These are phyloP conservation scores for Mormyrus iriodes DNA, from an alignment of 2,113 vertebrate genomes.

Conservation along the genomic window DNA sequence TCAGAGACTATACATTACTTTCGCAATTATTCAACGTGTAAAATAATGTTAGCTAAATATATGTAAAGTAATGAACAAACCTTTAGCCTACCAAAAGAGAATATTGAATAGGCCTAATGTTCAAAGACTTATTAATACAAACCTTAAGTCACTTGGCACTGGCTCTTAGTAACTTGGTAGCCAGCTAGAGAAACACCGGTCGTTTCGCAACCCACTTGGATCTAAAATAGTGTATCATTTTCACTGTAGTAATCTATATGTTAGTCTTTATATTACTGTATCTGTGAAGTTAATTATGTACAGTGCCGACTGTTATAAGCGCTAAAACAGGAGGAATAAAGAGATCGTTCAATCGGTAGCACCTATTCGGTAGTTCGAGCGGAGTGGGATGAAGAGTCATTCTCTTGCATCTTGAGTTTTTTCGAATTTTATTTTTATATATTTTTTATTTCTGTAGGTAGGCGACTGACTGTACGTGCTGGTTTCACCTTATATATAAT, in stretches of 20 bases:
- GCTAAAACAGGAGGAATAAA: neutral
- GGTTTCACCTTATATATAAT: neutral
- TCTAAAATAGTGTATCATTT: neutral
- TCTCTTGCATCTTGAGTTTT: neutral
- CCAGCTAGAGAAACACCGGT: neutral
- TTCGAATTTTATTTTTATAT: neutral
- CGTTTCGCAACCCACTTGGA: neutral
- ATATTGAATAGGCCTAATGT: neutral
- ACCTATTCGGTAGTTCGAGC: neutral
- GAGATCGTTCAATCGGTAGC: neutral
- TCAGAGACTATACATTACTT: neutral
- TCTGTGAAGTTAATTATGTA: neutral
- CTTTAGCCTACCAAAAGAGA: neutral
- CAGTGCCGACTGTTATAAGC: neutral
- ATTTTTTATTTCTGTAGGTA: neutral
- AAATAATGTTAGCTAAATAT: neutral
- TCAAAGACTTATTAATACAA: neutral
- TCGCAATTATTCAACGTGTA: neutral
- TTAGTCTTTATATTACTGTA: neutral
- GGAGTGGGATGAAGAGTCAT: neutral
- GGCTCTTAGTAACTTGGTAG: neutral
- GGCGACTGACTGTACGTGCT: neutral
- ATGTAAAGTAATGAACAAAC: neutral
- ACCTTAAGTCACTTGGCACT: neutral
- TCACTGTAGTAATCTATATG: neutral